Evolutionary conservation across 1,140 invertebrate genomes (phyloP), one percentile per base, ranked within the genome.

Genomic region (Geopemphigus sp.): DNA sequence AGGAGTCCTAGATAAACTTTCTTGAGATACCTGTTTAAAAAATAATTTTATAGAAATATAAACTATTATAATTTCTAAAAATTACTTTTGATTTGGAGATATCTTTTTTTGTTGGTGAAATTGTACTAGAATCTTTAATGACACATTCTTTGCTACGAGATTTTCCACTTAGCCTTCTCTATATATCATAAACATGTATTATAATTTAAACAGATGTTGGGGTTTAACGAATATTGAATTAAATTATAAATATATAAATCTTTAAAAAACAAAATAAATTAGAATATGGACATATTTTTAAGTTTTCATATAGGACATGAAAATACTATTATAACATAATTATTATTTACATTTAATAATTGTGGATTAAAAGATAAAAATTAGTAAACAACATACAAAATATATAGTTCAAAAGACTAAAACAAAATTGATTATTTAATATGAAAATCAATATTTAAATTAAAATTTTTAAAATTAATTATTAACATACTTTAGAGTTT

Each of bases 1-100:
- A 59, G 84, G 84, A 14, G 83, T 84, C 74, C 83, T 81, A 26
- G 84, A 84, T n/a, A 83, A 72, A 80, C 83, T 83, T 53, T 78
- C 70, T 74, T 61, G 74, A 53, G 76, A 80, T 19, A 53, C 17
- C 82, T 82, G 12, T 15, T 32, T 39, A 64, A 26, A 78, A 66
- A 81, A 29, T 19, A 45, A 32, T 80, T 29, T 4, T 39, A 39
- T 39, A 4, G 8, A 4, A 39, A 61, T 61, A 29, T 29, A 61
- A 61, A 61, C 17, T 15, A 61, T 26, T 0, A 61, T 8, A 29
- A 3, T 39, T 39, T 39, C 3, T 8, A 10, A 29, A 19, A 19
- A 54, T 17, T 74, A 74, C 72, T 29, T 74, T 74, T 14, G 56
- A 22, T 47, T 74, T 74, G 14, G 53, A 74, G 47, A 32, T 59